Conservation (phyloP, 2,888 invertebrate species). For the Drosophila paranaensis region DNA sequence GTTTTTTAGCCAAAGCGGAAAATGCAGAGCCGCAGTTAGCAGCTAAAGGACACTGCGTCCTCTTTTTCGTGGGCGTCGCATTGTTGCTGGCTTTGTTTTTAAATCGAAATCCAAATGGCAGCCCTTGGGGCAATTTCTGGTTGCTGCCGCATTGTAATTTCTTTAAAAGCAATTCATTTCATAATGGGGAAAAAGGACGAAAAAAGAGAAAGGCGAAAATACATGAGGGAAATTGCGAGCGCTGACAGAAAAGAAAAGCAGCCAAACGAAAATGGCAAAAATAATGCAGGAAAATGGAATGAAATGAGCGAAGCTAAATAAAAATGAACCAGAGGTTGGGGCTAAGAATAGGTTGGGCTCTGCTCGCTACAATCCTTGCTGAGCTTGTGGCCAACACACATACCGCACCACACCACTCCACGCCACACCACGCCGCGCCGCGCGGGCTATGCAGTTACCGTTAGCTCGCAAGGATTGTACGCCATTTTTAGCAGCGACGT, state of each 20-base stretch:
- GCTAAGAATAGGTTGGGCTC: conserved; percentile 15
- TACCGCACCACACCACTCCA: conserved; percentile 18
- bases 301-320: conserved; percentile 63
- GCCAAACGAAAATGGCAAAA: conserved; percentile 68
- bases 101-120: conserved; percentile 50
- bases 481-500: conserved; percentile 60
- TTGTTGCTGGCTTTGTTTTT: neutral
- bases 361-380: conserved; percentile 56
- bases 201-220: conserved; percentile 37
- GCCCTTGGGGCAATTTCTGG: conserved; percentile 46
- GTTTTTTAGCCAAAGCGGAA: neutral
- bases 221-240: conserved; percentile 41
- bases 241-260: conserved; percentile 41
- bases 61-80: conserved; percentile 23
- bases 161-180: conserved; percentile 83
- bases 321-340: conserved; percentile 50
- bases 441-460: conserved; percentile 65
- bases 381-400: conserved; percentile 45
- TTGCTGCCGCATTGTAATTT: conserved; percentile 77
- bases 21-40: neutral
- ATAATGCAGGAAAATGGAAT: conserved; percentile 66
- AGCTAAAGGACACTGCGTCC: conserved; percentile 8
- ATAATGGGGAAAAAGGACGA: conserved; percentile 60
- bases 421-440: neutral
- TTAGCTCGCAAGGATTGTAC: conserved; percentile 68